A percentile compares a stretch with the other conserved stretches of the same genome.
Conservation (phyloP, 2,888 invertebrate genomes). For the Mylabris sibirica region DNA sequence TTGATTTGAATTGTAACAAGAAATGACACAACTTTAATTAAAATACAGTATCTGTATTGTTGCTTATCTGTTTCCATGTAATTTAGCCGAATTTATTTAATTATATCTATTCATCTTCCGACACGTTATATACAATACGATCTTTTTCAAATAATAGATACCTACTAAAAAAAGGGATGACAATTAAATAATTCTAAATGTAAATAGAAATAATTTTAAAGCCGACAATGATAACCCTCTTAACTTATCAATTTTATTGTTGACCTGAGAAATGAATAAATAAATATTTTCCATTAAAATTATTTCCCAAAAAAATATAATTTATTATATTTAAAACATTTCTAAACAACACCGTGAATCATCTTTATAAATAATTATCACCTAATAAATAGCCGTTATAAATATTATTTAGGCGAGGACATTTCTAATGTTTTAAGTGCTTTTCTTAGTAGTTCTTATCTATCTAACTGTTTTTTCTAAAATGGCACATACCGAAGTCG, state of each 20-base stretch:
- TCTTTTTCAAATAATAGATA: not conserved
- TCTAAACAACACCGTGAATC: slow-evolving; percentile 26
- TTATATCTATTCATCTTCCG: not conserved
- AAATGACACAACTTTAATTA: slow-evolving; percentile 15
- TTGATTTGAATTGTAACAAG: slow-evolving; percentile 12
- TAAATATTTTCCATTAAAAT: slow-evolving; percentile 1
- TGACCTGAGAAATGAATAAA: slow-evolving; percentile 1
- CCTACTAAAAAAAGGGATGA: not conserved
- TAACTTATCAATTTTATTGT: not conserved
- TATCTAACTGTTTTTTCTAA: slow-evolving; percentile 1
- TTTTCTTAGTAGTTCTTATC: slow-evolving; percentile 32
- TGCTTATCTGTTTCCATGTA: slow-evolving; percentile 6
- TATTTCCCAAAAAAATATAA: slow-evolving; percentile 1
- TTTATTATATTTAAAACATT: slow-evolving; percentile 13
- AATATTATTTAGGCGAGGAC: slow-evolving; percentile 27
- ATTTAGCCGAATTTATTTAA: slow-evolving; percentile 8
- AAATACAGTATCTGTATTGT: slow-evolving; percentile 11
- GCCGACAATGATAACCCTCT: not conserved
- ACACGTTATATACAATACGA: not conserved
- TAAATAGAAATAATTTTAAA: not conserved
- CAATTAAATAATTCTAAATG: not conserved
- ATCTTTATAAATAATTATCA: slow-evolving; percentile 36
- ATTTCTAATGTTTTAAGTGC: slow-evolving; percentile 32
- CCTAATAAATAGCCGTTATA: slow-evolving; percentile 28
- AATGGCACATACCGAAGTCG: not conserved